Evolutionary conservation across 2,797 vertebrate genomes (phyloP).

Genomic region (Girardinus metallicus): DNA sequence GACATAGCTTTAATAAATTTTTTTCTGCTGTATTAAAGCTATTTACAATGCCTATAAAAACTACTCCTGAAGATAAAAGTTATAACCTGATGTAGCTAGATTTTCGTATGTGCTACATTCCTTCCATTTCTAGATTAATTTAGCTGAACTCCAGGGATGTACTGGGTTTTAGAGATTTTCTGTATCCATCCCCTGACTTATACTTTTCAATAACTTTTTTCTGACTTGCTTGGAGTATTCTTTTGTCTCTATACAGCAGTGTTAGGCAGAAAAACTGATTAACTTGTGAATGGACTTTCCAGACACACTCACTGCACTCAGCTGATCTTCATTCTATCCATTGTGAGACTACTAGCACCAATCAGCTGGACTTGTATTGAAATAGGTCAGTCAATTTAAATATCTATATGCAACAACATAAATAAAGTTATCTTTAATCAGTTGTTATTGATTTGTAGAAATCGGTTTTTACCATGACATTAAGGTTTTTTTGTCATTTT

Average conservation of each 20-base stretch:
- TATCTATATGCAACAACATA: neutral
- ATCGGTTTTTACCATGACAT: no score
- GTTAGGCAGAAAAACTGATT: neutral
- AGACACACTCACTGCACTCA: neutral
- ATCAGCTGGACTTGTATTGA: neutral
- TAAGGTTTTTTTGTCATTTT: no score
- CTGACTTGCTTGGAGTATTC: no score
- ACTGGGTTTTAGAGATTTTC: neutral
- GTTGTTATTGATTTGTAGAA: neutral
- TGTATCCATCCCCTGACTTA: neutral
- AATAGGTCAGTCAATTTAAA: neutral
- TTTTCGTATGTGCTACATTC: neutral
- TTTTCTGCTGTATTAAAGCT: neutral
- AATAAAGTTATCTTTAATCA: no score
- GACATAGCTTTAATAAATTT: neutral
- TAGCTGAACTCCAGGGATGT: neutral
- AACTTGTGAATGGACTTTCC: neutral
- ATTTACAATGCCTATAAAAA: neutral
- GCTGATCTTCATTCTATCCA: neutral
- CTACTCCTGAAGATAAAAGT: neutral
- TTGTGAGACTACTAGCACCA: neutral
- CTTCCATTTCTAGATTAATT: neutral
- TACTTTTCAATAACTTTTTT: neutral
- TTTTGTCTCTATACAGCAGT: neutral
- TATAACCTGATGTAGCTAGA: neutral